Percentiles rank a stretch among this genome's conserved stretches.
Evolutionary conservation across 2,797 vertebrate genomes (phyloP).

Genomic region (Peromyscus eremicus): DNA sequence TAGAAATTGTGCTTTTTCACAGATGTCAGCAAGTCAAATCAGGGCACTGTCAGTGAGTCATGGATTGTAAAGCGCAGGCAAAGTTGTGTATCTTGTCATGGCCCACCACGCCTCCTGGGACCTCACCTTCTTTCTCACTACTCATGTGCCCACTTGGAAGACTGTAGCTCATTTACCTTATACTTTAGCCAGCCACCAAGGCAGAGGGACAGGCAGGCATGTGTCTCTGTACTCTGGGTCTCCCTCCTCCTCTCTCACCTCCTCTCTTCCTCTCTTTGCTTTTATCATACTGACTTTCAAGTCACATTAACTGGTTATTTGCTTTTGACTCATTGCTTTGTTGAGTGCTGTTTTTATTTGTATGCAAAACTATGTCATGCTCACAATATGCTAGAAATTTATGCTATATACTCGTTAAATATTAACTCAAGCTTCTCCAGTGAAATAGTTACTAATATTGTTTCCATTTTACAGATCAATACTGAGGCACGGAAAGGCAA

Average conservation of each 20-base stretch:
- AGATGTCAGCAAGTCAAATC: not conserved
- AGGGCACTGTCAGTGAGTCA: not conserved
- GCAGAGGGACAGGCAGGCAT: not conserved
- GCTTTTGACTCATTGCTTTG: not conserved
- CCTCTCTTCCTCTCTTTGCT: not conserved
- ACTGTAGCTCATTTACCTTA: not conserved
- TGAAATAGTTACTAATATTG: not conserved
- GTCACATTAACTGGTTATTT: constrained; percentile 9
- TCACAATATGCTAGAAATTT: not conserved
- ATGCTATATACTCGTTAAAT: constrained; percentile 1
- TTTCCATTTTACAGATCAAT: constrained; percentile 19
- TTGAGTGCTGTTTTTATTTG: constrained; percentile 1
- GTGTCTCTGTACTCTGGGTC: not conserved
- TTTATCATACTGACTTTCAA: constrained; percentile 52
- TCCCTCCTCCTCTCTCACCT: not conserved
- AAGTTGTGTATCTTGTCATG: not conserved
- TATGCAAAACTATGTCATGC: not conserved
- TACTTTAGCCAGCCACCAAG: not conserved
- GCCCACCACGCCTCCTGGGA: fast-evolving
- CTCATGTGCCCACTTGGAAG: not conserved
- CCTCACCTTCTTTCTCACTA: not conserved
- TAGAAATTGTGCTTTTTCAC: not conserved
- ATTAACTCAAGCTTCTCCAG: not conserved
- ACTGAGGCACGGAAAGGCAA: not conserved
- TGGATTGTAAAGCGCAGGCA: constrained; percentile 3